phyloP scores from a whole-genome alignment of 2,888 invertebrate genomes.

The Micoletzkya japonica region DNA sequence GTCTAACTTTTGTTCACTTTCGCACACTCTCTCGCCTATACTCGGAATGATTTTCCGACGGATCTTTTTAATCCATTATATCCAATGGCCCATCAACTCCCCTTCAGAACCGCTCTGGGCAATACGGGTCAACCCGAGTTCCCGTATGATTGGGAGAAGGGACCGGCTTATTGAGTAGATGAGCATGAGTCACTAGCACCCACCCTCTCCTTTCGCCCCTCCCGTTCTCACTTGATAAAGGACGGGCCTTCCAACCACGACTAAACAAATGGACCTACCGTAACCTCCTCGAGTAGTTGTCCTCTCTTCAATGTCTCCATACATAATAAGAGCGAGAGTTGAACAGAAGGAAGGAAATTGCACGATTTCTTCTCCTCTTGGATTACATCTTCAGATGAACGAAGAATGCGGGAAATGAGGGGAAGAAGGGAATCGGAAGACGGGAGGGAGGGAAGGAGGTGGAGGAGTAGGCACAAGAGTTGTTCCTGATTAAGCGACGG shows the following conservation, averaged over 20 bases:
- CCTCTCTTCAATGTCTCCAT: neutral
- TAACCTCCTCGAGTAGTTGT: slow-evolving; percentile 8
- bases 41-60: no score
- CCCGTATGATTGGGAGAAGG: slow-evolving; percentile 46
- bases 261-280: neutral
- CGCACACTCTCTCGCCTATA: no score
- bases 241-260: neutral
- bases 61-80: no score
- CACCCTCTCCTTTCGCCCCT: neutral
- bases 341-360: slow-evolving; percentile 22
- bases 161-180: no score
- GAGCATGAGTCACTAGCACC: no score
- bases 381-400: slow-evolving; percentile 33
- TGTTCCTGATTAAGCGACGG: neutral
- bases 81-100: no score
- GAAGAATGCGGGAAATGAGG: neutral
- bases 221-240: no score
- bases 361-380: slow-evolving; percentile 41
- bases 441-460: neutral
- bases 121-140: slow-evolving; percentile 41
- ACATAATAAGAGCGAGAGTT: slow-evolving; percentile 1
- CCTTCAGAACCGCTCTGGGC: slow-evolving; percentile 38
- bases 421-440: neutral
- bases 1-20: no score
- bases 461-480: neutral